phyloP scores from a whole-genome alignment of 2,113 vertebrate genomes.

The Lethenteron camtschaticum region DNA sequence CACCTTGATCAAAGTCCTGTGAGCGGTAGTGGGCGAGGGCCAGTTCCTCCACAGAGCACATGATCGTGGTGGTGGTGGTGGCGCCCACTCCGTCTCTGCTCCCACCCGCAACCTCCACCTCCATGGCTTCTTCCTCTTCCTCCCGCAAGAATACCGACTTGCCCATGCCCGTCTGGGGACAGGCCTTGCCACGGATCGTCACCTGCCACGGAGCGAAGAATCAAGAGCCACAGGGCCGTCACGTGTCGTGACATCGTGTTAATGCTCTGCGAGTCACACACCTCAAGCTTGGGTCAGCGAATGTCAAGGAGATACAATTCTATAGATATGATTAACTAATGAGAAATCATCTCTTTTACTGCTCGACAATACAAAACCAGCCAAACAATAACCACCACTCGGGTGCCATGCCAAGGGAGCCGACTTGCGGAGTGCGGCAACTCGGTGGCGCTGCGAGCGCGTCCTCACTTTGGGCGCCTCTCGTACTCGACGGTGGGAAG shows the following conservation, averaged over 20 bases:
- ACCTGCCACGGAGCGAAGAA: conserved; percentile 25
- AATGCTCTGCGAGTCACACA: too few relatives aligned
- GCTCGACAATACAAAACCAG: too few relatives aligned
- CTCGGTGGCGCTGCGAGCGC: background rate
- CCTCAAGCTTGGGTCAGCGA: too few relatives aligned
- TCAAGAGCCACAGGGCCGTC: background rate
- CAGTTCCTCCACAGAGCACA: conserved; percentile 83
- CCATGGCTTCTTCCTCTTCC: conserved; percentile 12
- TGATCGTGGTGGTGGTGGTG: conserved; percentile 16
- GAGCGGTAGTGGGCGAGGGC: conserved; percentile 45
- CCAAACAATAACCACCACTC: too few relatives aligned
- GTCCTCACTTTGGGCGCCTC: conserved; percentile 58
- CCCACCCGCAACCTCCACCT: conserved; percentile 10
- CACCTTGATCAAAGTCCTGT: conserved; percentile 69
- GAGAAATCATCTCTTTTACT: background rate
- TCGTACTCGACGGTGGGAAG: conserved; percentile 34
- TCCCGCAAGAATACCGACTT: conserved; percentile 62
- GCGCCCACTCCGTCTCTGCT: background rate
- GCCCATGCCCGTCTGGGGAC: conserved; percentile 50
- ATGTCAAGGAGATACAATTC: too few relatives aligned
- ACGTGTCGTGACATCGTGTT: too few relatives aligned
- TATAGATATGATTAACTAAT: background rate
- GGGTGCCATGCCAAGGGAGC: too few relatives aligned
- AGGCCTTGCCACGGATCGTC: conserved; percentile 64
- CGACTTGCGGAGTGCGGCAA: too few relatives aligned